Evolutionary conservation across 2,113 vertebrate species (phyloP), one percentile per base, ranked within the genome.

Genomic region (Poecile atricapillus): DNA sequence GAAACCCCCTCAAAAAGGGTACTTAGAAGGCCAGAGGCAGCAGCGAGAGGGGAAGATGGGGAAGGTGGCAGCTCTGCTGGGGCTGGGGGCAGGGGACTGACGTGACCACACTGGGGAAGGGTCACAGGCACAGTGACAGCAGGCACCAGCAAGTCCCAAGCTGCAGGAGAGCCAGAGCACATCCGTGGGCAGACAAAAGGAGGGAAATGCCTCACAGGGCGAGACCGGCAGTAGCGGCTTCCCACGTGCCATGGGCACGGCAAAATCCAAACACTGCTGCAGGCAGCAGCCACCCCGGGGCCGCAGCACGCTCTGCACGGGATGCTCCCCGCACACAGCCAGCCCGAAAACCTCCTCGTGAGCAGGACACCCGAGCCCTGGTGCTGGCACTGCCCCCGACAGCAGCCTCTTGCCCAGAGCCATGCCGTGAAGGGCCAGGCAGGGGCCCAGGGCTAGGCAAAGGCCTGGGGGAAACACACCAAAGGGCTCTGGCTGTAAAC

Each of bases 211-310:
- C 69, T 70, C 73, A 62, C 1, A 3, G 46, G 69, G 65, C 4
- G 17, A 93, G 52, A 47, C 59, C 2, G 4, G 28, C 9, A 6
- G 19, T 0, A 2, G 30, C n/a, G 1, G 30, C 18, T 68, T 52
- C 68, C 62, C 62, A 33, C 0, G 9, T 41, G 55, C 63, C 6
- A 1, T 0, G 0, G 30, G 44, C 68, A 70, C 1, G 1, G 79
- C 56, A 63, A 46, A 63, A 60, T 46, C 47, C 82, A 58, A 46
- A 44, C 50, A 13, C 1, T 39, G 39, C 39, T 43, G 43, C 6
- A 6, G 30, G 52, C 81, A 87, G 78, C 9, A 7, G n/a, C 68
- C 5, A 7, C 64, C 33, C 81, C 11, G 41, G 41, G 8, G 30
- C 56, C 0, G 3, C 33, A 25, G 64, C 21, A 2, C 7, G 3